phyloP scores from a whole-genome alignment of 2,888 invertebrate genomes.

The Ennomos quercinarius region DNA sequence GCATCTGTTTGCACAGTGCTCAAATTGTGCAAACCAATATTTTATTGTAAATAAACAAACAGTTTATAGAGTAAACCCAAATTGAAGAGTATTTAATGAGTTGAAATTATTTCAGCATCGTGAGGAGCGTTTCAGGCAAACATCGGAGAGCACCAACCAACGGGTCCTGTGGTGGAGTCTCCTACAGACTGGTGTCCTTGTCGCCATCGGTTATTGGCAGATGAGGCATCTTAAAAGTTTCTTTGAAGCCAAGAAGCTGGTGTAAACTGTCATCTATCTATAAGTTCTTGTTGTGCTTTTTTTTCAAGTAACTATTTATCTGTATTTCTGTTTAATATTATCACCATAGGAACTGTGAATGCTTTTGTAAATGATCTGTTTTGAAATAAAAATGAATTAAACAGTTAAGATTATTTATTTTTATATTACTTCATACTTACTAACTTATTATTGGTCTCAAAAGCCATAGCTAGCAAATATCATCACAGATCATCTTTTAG shows the following conservation, averaged over 20 bases:
- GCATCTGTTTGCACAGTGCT: no score
- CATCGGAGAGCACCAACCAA: constrained; percentile 98
- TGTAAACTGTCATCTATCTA: constrained; percentile 80
- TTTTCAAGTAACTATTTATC: constrained; percentile 34
- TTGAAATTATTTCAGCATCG: constrained; percentile 89
- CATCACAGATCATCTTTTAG: constrained; percentile 18
- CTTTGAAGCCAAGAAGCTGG: constrained; percentile 99
- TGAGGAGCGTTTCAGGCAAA: constrained; percentile 98
- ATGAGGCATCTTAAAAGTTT: constrained; percentile 99
- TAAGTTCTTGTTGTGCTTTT: constrained; percentile 40
- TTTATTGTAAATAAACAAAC: no score
- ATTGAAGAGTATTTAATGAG: neutral
- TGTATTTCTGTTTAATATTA: constrained; percentile 38
- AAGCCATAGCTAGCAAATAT: no score
- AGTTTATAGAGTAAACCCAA: no score
- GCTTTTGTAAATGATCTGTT: constrained; percentile 65
- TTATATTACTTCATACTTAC: constrained; percentile 6
- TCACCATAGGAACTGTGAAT: constrained; percentile 40
- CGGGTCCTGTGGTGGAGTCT: constrained; percentile 99
- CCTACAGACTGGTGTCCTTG: constrained; percentile 94
- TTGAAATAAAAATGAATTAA: constrained; percentile 61
- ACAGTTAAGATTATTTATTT: constrained; percentile 46
- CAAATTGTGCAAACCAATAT: no score
- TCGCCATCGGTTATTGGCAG: constrained; percentile 99
- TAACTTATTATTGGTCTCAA: no score